Percentiles rank a stretch among this genome's conserved stretches.
Evolutionary conservation across 2,797 vertebrate genomes (phyloP).

Genomic region (Notolepis coatsorum): DNA sequence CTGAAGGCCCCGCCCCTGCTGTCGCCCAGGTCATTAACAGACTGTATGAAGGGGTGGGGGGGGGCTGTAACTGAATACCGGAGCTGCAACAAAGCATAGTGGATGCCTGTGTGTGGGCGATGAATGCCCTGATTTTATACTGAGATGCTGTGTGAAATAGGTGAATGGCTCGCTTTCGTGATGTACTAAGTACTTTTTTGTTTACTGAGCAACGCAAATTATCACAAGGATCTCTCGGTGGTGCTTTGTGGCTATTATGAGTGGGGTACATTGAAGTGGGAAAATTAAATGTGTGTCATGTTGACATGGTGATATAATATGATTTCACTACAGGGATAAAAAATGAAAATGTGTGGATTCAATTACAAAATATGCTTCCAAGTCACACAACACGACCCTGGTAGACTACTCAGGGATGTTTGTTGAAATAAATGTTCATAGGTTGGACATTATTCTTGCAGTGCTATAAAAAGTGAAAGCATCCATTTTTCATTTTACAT

Average conservation of each 20-base stretch:
- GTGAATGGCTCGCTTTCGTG: conserved; percentile 56
- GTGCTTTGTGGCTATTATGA: conserved; percentile 18
- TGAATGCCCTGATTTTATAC: conserved; percentile 57
- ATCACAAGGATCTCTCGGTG: conserved; percentile 25
- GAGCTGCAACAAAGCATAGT: conserved; percentile 58
- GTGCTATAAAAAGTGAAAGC: conserved; percentile 58
- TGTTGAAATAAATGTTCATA: conserved; percentile 46
- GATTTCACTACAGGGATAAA: conserved; percentile 23
- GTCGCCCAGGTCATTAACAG: conserved; percentile 66
- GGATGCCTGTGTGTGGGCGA: conserved; percentile 49
- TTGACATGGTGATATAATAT: conserved; percentile 27
- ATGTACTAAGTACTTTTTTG: conserved; percentile 25
- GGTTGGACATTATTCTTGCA: conserved; percentile 40
- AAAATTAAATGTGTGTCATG: conserved; percentile 18
- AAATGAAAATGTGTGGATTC: conserved; percentile 32
- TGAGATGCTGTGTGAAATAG: conserved; percentile 42
- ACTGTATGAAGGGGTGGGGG: conserved; percentile 55
- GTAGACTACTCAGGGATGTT: conserved; percentile 41
- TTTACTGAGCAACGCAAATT: conserved; percentile 43
- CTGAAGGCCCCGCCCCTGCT: conserved; percentile 37
- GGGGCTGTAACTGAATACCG: conserved; percentile 64
- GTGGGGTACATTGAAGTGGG: conserved; percentile 8
- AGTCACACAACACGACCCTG: conserved; percentile 16
- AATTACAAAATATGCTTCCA: conserved; percentile 43
- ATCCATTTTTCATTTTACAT: conserved; percentile 58